Evolutionary conservation across 1,140 invertebrate genomes (phyloP), one percentile per base, ranked within the genome.

Genomic region (Druon quercuslanigerum): DNA sequence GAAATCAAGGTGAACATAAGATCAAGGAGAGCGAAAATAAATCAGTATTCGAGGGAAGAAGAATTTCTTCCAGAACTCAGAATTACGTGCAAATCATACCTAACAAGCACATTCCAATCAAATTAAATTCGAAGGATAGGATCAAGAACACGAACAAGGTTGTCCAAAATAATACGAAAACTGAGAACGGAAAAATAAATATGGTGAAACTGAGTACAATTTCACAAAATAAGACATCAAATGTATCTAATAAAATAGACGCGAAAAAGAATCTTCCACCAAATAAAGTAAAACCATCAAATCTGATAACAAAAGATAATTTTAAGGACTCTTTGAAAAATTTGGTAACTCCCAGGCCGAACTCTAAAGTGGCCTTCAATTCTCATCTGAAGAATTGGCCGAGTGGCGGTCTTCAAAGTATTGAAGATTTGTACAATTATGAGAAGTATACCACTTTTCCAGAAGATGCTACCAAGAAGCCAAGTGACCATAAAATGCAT

Each of bases 361-460:
- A 66, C 40, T 66, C 60, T 2, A 66, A 66, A 40, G 33, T 66
- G 6, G 19, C 50, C 0, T 8, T 71, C n/a, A 75, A 71, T 20
- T 17, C 73, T 8, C 13, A 78, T 12, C 71, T 85, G 40, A 91
- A 90, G 76, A 87, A 87, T 51, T 91, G 90, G 90, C 87, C 89
- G 0, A 87, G 87, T 46, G 83, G 83, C 0, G 79, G 82, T 25
- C 25, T 86, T 1, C 76, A 87, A 12, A 81, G 83, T 14, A 50
- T 79, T 0, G 81, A 88, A 7, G 89, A 91, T 80, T 54, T 89
- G 0, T 84, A 86, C 19, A 86, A 89, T 82, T 90, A 90, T 13
- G 85, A 91, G 7, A 89, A 86, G 40, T 90, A 91, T 25, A 90
- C 88, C 11, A 84, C 85, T 0, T 79, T 82, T n/a, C 11, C 76